Conservation (phyloP, 2,113 vertebrate genomes). For the Regulus satrapa region DNA sequence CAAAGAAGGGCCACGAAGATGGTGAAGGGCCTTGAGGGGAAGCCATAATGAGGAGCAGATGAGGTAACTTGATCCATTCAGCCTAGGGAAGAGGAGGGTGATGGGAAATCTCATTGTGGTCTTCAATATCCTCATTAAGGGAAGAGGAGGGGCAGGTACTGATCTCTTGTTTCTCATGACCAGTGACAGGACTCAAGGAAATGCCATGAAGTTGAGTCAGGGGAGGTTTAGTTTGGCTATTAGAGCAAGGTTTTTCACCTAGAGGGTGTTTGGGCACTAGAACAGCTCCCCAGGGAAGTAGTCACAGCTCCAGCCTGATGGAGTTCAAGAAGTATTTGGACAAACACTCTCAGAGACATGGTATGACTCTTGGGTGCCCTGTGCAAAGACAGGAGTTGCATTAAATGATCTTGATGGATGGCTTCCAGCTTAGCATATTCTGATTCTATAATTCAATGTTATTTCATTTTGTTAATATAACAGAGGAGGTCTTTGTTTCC, state of each 20-base stretch:
- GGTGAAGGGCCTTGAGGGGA: background rate
- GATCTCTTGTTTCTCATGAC: background rate
- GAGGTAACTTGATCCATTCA: background rate
- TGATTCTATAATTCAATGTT: background rate
- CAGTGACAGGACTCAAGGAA: background rate
- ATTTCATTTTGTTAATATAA: background rate
- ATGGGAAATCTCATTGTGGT: background rate
- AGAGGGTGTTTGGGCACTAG: fast-evolving
- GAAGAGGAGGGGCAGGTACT: background rate
- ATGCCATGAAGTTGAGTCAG: background rate
- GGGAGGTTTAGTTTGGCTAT: background rate
- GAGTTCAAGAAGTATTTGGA: background rate
- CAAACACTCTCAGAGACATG: background rate
- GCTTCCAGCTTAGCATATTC: background rate
- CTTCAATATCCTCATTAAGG: background rate
- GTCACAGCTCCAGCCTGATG: background rate
- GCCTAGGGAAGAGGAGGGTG: background rate
- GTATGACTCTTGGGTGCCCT: background rate
- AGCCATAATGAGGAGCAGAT: fast-evolving
- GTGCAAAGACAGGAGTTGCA: fast-evolving
- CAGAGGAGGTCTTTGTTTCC: background rate
- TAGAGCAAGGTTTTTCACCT: background rate
- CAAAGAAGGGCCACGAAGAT: fast-evolving
- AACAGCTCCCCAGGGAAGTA: background rate
- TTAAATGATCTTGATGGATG: background rate